These are phyloP conservation scores for Oophaga pumilio DNA, from an alignment of 2,113 vertebrate species.

Conservation along the genomic window DNA sequence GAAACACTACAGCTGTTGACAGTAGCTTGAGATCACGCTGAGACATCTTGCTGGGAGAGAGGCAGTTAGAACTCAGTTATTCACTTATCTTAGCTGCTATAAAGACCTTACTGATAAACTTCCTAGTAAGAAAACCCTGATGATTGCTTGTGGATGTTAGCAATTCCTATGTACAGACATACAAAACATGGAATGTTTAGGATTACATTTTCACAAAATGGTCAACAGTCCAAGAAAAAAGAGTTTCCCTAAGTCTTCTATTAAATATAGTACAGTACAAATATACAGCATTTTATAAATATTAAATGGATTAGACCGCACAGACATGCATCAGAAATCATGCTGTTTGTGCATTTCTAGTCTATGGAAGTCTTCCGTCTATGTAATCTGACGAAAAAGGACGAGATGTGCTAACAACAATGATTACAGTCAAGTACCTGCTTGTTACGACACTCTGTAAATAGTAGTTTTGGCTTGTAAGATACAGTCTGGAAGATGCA, in stretches of 20 bases:
- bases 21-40: not conserved
- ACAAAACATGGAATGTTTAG: not conserved
- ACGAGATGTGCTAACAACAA: conserved; percentile 40
- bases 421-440: conserved; percentile 44
- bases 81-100: not conserved
- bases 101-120: not conserved
- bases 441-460: conserved; percentile 39
- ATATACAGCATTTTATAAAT: not conserved
- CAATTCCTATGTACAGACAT: not conserved
- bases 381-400: conserved; percentile 22
- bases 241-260: not conserved
- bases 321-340: not conserved
- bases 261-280: not conserved
- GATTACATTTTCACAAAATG: not conserved
- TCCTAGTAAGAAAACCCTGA: not conserved
- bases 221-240: not conserved
- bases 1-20: not conserved
- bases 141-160: not conserved
- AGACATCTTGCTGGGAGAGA: conserved; percentile 4
- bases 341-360: not conserved
- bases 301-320: not conserved
- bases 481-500: not conserved
- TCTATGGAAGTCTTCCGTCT: not conserved
- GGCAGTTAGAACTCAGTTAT: not conserved
- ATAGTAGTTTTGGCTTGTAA: conserved; percentile 35